Conservation (phyloP, 2,113 vertebrate species). For the Xenopus borealis region DNA sequence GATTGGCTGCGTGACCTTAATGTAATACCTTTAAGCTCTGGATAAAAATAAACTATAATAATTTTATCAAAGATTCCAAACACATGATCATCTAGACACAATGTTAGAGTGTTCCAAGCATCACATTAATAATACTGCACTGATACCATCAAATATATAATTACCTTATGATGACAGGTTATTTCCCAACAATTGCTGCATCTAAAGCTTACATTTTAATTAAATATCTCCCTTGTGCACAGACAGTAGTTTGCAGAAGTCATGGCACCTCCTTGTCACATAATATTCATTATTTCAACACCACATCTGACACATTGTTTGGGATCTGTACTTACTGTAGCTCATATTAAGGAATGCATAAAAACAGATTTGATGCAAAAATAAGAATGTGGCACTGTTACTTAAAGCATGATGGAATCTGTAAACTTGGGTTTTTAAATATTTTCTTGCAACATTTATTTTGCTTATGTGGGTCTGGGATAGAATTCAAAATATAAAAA, state of each 20-base stretch:
- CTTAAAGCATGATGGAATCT: too few relatives aligned
- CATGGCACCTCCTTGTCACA: background rate
- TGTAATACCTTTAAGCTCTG: background rate
- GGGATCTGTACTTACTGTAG: background rate
- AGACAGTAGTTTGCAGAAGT: background rate
- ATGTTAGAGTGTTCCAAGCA: background rate
- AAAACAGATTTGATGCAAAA: too few relatives aligned
- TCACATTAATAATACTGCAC: background rate
- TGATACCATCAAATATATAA: conserved; percentile 24
- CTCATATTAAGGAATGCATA: background rate
- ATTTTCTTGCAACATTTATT: too few relatives aligned
- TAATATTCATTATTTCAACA: background rate
- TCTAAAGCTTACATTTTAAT: background rate
- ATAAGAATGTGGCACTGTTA: too few relatives aligned
- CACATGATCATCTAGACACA: background rate
- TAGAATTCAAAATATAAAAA: too few relatives aligned
- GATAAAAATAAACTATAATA: background rate
- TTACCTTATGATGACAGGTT: conserved; percentile 32
- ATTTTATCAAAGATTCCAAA: background rate
- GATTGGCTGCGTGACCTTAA: background rate
- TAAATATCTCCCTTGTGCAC: too few relatives aligned
- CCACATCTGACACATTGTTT: too few relatives aligned
- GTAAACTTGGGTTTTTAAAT: too few relatives aligned
- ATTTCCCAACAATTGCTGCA: background rate
- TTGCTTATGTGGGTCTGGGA: too few relatives aligned